These are phyloP conservation scores for Dione juno DNA, from an alignment of 2,888 invertebrate species.

Conservation along the genomic window DNA sequence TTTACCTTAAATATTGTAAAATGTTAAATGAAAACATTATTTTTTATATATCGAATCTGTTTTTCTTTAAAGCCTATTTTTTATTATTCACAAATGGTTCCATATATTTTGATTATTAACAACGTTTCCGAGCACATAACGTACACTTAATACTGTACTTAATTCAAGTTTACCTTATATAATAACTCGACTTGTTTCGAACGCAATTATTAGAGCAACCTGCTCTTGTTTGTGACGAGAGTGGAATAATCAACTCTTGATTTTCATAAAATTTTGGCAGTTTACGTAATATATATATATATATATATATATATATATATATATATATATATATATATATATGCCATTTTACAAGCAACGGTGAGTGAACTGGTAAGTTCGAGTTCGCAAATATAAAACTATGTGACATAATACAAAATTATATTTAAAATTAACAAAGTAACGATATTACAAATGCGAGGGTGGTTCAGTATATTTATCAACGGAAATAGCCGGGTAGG, in stretches of 20 bases:
- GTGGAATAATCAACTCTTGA: constrained; percentile 60
- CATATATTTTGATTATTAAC: constrained; percentile 50
- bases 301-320: too few species aligned
- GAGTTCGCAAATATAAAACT: too few species aligned
- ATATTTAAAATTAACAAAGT: neutral
- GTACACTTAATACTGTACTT: constrained; percentile 49
- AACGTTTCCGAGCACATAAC: constrained; percentile 55
- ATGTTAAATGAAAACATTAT: neutral
- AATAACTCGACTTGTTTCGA: constrained; percentile 57
- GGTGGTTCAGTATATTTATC: too few species aligned
- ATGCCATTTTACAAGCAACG: too few species aligned
- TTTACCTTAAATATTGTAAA: too few species aligned
- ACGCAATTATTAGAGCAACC: constrained; percentile 62
- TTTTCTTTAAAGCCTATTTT: neutral
- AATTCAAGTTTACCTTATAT: constrained; percentile 56
- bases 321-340: too few species aligned
- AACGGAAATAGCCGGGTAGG: too few species aligned
- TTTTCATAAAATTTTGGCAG: constrained; percentile 64
- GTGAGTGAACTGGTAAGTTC: too few species aligned
- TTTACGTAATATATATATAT: constrained; percentile 59
- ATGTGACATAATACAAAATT: neutral
- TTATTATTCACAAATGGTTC: constrained; percentile 31
- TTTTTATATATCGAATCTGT: neutral
- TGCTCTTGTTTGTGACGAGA: constrained; percentile 68
- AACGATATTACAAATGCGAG: neutral